These are phyloP conservation scores for Zoanthus sociatus DNA, from an alignment of 92 coral and sea anemone genomes.

Conservation along the genomic window DNA sequence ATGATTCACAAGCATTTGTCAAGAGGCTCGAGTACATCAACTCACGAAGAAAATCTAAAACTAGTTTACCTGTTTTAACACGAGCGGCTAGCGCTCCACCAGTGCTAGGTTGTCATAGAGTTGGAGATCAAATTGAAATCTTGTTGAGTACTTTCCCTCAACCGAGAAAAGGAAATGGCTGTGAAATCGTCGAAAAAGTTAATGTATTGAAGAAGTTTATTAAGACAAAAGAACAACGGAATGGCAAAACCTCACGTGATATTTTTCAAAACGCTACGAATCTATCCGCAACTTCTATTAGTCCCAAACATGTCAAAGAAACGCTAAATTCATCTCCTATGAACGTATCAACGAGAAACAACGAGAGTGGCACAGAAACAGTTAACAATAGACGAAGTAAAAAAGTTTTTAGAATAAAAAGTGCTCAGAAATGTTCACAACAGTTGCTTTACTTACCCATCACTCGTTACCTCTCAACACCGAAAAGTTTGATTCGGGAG, in stretches of 20 bases:
- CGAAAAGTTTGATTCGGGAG: background rate
- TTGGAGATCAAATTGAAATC: no score
- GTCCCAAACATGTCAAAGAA: background rate
- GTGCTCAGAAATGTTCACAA: background rate
- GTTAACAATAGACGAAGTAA: background rate
- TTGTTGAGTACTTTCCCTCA: background rate
- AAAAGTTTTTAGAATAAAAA: background rate
- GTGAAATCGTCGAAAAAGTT: slow-evolving; percentile 1
- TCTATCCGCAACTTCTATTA: background rate
- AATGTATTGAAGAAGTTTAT: background rate
- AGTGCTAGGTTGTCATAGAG: background rate
- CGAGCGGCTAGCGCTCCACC: slow-evolving; percentile 73
- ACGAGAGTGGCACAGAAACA: background rate
- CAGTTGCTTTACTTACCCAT: background rate
- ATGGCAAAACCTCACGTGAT: background rate
- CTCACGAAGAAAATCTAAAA: slow-evolving; percentile 56
- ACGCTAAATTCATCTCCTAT: background rate
- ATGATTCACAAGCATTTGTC: slow-evolving; percentile 83
- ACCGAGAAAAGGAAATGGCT: background rate
- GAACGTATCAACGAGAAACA: background rate
- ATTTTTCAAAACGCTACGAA: background rate
- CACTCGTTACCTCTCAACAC: background rate
- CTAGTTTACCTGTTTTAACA: slow-evolving; percentile 53
- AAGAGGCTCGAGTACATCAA: slow-evolving; percentile 72
- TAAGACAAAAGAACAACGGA: background rate